A percentile compares a stretch with the other conserved stretches of the same genome.
These are phyloP conservation scores for Drosophila varians DNA, from an alignment of 1,140 invertebrate species.

Conservation along the genomic window DNA sequence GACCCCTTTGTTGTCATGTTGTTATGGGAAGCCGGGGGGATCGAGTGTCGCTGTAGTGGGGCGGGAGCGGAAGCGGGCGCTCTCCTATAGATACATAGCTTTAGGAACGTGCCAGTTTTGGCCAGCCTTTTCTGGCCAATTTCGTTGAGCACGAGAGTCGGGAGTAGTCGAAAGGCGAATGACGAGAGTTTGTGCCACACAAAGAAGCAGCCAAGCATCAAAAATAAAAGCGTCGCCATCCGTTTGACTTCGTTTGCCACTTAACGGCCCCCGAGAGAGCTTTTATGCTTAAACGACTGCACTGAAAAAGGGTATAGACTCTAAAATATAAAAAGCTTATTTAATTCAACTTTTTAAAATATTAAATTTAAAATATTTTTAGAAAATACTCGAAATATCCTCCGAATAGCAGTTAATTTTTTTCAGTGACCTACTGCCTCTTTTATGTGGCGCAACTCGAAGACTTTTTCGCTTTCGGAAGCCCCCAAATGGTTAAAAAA, in stretches of 20 bases:
- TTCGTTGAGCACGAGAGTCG: constrained; percentile 12
- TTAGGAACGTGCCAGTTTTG: constrained; percentile 58
- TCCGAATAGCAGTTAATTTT: neutral
- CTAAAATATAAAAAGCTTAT: neutral
- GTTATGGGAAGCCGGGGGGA: constrained; percentile 35
- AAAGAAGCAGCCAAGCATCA: constrained; percentile 69
- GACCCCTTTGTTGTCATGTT: constrained; percentile 75
- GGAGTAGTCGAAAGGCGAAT: too few relatives aligned
- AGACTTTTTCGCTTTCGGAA: constrained; percentile 37
- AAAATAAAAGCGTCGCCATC: constrained; percentile 60
- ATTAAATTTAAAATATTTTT: neutral
- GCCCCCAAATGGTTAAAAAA: constrained; percentile 2
- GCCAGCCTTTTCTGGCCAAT: constrained; percentile 54
- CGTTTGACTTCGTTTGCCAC: constrained; percentile 72
- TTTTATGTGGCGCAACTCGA: constrained; percentile 10
- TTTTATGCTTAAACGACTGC: constrained; percentile 12
- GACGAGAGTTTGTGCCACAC: constrained; percentile 23
- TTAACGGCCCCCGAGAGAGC: constrained; percentile 28
- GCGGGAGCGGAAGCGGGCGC: constrained; percentile 22
- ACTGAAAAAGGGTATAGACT: neutral
- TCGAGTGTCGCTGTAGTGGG: too few relatives aligned
- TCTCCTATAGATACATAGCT: constrained; percentile 11
- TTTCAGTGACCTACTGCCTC: neutral
- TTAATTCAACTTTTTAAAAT: neutral
- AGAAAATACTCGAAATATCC: too few relatives aligned